Conservation (phyloP, 1,140 invertebrate species). For the Ladona fulva region DNA sequence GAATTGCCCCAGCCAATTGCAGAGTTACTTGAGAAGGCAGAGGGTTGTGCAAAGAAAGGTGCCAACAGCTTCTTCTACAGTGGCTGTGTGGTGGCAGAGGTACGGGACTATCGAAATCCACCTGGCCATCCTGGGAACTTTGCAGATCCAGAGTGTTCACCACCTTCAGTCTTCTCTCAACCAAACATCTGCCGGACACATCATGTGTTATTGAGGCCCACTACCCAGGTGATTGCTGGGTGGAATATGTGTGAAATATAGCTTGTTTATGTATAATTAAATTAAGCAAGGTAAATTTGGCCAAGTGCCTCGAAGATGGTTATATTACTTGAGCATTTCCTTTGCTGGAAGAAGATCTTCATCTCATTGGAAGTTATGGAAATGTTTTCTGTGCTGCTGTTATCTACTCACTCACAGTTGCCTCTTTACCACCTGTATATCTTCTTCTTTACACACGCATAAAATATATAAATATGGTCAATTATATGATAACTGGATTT, state of each 20-base stretch:
- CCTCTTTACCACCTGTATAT: no score
- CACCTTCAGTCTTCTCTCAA: slow-evolving; percentile 23
- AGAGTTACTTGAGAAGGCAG: slow-evolving; percentile 70
- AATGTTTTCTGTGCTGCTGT: no score
- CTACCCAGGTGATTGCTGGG: slow-evolving; percentile 58
- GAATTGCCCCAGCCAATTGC: slow-evolving; percentile 77
- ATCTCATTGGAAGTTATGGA: no score
- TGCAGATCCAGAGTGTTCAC: slow-evolving; percentile 37
- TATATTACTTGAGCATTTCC: no score
- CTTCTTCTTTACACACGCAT: no score
- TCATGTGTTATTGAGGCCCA: slow-evolving; percentile 80
- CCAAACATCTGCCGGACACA: slow-evolving; percentile 31
- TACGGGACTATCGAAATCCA: slow-evolving; percentile 72
- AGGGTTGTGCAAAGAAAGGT: slow-evolving; percentile 28
- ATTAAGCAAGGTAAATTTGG: no score
- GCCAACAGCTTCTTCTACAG: slow-evolving; percentile 75
- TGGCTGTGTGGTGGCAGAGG: slow-evolving; percentile 84
- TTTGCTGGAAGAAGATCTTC: no score
- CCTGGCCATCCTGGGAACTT: slow-evolving; percentile 42
- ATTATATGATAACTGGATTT: no score
- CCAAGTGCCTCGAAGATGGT: no score
- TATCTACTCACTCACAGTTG: no score
- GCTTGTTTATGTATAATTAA: no score
- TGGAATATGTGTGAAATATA: neutral
- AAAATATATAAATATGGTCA: no score